phyloP scores from a whole-genome alignment of 2,797 vertebrate genomes.

The Dromococcyx pavoninus region DNA sequence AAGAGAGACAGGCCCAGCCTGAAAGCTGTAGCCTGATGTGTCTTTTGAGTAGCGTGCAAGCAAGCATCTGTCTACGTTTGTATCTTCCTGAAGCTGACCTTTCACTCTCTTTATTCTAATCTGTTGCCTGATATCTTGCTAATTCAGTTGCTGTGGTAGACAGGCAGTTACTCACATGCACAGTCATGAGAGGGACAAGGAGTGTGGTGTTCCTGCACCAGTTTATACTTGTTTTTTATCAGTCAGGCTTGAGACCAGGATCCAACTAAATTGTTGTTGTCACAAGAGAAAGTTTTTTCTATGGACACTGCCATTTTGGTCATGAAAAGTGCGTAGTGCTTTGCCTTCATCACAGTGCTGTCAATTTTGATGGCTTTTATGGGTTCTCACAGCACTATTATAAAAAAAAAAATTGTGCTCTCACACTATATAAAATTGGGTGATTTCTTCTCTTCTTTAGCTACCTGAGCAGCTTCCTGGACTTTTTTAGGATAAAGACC shows the following conservation, averaged over 20 bases:
- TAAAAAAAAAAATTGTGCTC: not conserved
- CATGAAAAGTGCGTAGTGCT: not conserved
- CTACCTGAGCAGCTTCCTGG: not conserved
- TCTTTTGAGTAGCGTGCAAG: not conserved
- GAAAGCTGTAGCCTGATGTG: not conserved
- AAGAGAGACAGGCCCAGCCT: not conserved
- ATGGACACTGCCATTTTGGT: not conserved
- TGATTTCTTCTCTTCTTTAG: not conserved
- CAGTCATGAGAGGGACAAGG: not conserved
- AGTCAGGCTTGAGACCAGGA: not conserved
- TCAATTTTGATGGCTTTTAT: not conserved
- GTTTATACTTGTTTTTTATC: not conserved
- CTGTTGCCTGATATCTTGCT: slow-evolving; percentile 5
- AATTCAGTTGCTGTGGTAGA: not conserved
- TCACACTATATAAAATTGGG: not conserved
- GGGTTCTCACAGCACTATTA: not conserved
- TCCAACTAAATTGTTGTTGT: not conserved
- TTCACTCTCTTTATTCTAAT: not conserved
- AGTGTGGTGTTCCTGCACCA: not conserved
- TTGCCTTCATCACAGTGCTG: not conserved
- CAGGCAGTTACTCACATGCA: not conserved
- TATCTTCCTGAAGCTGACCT: not conserved
- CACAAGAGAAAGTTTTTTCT: not conserved
- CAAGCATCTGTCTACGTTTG: not conserved
- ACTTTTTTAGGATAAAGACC: not conserved